phyloP scores from a whole-genome alignment of 2,888 invertebrate species.

The Metallyticus violacea region DNA sequence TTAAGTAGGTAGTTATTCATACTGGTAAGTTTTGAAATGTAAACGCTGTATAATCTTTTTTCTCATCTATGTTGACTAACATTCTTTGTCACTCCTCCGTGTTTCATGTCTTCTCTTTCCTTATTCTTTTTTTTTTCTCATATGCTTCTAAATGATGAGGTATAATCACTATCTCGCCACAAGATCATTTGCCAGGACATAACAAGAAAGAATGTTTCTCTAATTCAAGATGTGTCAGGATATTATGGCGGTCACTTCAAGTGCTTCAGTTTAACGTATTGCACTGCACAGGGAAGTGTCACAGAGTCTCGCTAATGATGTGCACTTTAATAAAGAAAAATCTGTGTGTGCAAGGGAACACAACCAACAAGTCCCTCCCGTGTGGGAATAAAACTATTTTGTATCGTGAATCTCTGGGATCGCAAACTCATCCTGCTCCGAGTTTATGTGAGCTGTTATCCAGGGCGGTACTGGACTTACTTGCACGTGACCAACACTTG shows the following conservation, averaged over 20 bases:
- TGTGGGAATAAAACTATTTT: neutral
- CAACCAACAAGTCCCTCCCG: neutral
- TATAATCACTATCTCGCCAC: neutral
- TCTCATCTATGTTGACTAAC: too few relatives aligned
- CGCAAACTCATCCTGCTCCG: too few relatives aligned
- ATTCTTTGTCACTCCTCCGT: too few relatives aligned
- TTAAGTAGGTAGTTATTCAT: too few relatives aligned
- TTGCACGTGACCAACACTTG: neutral
- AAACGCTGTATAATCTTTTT: too few relatives aligned
- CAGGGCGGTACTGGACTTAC: neutral
- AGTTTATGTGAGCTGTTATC: neutral
- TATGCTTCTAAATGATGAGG: neutral
- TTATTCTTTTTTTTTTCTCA: neutral
- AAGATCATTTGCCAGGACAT: neutral
- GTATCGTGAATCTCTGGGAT: neutral
- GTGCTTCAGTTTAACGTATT: neutral
- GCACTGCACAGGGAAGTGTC: neutral
- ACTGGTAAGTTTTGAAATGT: too few relatives aligned
- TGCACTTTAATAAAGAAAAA: neutral
- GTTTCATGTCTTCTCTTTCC: too few relatives aligned
- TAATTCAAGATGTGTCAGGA: neutral
- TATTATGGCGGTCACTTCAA: neutral
- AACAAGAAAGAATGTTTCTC: neutral
- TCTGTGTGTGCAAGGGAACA: neutral
- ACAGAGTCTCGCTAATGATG: neutral